Percentiles rank a stretch among this genome's conserved stretches.
These are phyloP conservation scores for Nipponia nippon DNA, from an alignment of 2,113 vertebrate genomes.

Conservation along the genomic window DNA sequence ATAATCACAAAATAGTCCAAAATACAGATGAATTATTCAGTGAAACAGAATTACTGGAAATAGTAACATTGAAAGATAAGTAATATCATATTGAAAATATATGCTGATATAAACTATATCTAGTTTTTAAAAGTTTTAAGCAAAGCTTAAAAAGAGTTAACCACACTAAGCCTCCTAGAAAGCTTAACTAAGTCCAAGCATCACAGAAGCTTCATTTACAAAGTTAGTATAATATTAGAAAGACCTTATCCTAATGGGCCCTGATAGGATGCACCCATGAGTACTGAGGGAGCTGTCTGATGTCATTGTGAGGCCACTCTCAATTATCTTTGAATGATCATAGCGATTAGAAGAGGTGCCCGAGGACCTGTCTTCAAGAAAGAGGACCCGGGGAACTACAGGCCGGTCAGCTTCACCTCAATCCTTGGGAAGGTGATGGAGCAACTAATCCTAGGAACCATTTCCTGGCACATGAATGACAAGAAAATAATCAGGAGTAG, in stretches of 20 bases:
- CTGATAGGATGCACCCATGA: background rate
- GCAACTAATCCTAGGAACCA: too few species aligned
- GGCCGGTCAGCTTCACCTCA: background rate
- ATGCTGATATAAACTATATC: background rate
- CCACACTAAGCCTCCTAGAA: background rate
- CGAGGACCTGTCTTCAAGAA: background rate
- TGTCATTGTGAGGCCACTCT: background rate
- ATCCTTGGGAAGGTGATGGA: background rate
- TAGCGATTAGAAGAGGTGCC: background rate
- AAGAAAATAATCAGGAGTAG: too few species aligned
- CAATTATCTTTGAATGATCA: background rate
- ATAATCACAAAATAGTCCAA: background rate
- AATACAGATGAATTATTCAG: background rate
- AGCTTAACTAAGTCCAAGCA: background rate
- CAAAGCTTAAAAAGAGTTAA: background rate
- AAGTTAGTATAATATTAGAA: background rate
- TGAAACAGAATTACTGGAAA: background rate
- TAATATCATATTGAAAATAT: background rate
- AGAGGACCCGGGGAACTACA: background rate
- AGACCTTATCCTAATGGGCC: background rate
- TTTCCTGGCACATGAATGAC: too few species aligned
- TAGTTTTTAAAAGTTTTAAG: background rate
- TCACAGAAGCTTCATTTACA: background rate
- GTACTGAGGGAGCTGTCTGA: background rate
- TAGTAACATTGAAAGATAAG: background rate